These are phyloP conservation scores for Myotis yumanensis DNA, from an alignment of 2,113 vertebrate species.

Conservation along the genomic window DNA sequence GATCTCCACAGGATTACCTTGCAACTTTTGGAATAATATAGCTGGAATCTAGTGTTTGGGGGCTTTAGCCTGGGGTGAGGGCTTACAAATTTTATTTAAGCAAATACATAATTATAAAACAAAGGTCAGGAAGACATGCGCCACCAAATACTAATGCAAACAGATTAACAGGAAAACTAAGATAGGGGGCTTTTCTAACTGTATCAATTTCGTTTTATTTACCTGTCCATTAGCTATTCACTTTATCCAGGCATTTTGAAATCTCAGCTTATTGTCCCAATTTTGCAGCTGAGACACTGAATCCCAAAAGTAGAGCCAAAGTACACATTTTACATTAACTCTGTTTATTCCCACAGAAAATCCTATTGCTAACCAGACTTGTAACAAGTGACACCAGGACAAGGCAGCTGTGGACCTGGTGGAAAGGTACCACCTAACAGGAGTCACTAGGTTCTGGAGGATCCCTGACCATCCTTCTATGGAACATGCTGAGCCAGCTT, in stretches of 20 bases:
- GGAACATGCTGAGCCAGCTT: neutral
- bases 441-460: neutral
- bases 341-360: constrained; percentile 14
- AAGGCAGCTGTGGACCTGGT: neutral
- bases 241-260: constrained; percentile 7
- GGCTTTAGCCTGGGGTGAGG: neutral
- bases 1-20: neutral
- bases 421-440: neutral
- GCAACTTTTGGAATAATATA: neutral
- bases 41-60: neutral
- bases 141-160: neutral
- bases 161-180: neutral
- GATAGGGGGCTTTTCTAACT: neutral
- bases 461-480: neutral
- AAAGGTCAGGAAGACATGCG: neutral
- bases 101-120: constrained; percentile 33
- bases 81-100: constrained; percentile 4
- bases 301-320: neutral
- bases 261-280: neutral
- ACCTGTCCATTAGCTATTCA: neutral
- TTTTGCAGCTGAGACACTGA: constrained; percentile 28
- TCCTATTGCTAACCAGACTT: neutral
- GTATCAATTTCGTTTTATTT: neutral
- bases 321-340: neutral
- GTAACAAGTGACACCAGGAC: neutral